Evolutionary conservation across 2,888 invertebrate species (phyloP), one percentile per base, ranked within the genome.

Genomic region (Cheilosia impressa): DNA sequence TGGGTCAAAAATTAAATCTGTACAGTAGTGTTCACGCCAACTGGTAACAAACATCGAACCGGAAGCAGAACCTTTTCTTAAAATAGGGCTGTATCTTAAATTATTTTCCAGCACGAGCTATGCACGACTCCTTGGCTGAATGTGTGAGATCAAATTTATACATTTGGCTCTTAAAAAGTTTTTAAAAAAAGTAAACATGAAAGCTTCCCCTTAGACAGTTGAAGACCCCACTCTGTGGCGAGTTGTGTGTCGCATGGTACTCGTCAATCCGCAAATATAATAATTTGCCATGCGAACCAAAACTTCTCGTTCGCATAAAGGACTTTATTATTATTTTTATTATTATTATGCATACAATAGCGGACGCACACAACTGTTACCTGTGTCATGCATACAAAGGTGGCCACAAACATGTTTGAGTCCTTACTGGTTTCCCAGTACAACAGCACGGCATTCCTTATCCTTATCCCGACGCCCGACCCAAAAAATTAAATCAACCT

Each of bases 251-350:
- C 50, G 9, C 17, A 50, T 43, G 10, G 17, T n/a, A 15, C 38
- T 38, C 38, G 69, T 45, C 53, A 58, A 58, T 55, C 47, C 19
- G 38, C 52, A 45, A 38, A 41, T 38, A 38, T 13, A 43, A 47
- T 60, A 41, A 52, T 52, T 45, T 45, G 60, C 45, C 34, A 62
- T 60, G 38, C 52, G 62, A 53, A 52, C 7, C 31, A 53, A 60
- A 43, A 62, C 15, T n/a, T 45, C 47, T 17, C 45, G 7, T 52
- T 66, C 60, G 24, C 53, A 43, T 34, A 47, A 53, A 55, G 69
- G 53, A 66, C 58, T 76, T 76, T 68, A 76, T 66, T 76, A 68
- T 60, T 68, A 77, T 66, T 76, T 58, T 58, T 66, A 76, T 53
- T 58, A 53, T 69, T 62, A 77, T 69, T 69, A 77, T 68, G 55